Conservation (phyloP, 2,888 invertebrate species). For the Protula sp. region DNA sequence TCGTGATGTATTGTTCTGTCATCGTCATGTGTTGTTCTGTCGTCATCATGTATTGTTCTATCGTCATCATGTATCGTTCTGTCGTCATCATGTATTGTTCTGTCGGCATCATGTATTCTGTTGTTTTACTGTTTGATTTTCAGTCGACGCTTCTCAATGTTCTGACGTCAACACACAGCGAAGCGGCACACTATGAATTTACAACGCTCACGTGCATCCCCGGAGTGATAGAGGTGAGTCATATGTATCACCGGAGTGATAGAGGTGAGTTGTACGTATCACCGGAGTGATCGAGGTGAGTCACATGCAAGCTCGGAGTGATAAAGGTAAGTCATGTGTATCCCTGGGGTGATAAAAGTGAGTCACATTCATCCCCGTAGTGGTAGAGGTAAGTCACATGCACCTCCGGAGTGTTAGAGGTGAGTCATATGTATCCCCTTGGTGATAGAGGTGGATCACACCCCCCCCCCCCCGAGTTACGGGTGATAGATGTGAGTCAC, state of each 20-base stretch:
- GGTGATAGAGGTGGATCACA: background rate
- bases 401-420: constrained; percentile 95
- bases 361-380: constrained; percentile 93
- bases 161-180: constrained; percentile 91
- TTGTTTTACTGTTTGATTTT: constrained; percentile 28
- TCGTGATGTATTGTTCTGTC: too few species aligned
- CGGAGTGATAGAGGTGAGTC: constrained; percentile 78
- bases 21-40: too few species aligned
- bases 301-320: background rate
- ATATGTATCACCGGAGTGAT: background rate
- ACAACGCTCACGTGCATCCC: constrained; percentile 99
- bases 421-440: constrained; percentile 22
- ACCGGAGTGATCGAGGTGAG: background rate
- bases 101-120: too few species aligned
- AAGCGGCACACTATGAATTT: constrained; percentile 96
- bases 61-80: too few species aligned
- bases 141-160: constrained; percentile 92
- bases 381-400: constrained; percentile 78
- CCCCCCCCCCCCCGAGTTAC: too few species aligned
- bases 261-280: background rate
- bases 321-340: background rate
- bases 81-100: too few species aligned
- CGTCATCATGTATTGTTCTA: too few species aligned
- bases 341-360: background rate
- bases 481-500: too few species aligned